Conservation (phyloP, 2,797 vertebrate species). For the Mus spretus region DNA sequence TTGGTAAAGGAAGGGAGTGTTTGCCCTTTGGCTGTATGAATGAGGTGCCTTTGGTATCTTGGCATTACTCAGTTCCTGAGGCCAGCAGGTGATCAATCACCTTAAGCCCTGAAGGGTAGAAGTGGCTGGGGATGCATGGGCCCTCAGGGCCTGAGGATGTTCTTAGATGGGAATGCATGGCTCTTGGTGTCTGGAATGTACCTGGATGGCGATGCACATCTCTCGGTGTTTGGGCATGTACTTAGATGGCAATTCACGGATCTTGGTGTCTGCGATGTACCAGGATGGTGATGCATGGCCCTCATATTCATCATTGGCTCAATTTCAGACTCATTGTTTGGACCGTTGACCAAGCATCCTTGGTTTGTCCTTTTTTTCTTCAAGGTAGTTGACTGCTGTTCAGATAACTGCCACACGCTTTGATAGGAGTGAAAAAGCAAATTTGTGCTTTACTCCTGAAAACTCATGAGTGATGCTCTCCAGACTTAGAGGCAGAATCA, state of each 20-base stretch:
- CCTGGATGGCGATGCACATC: neutral
- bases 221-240: neutral
- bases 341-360: no score
- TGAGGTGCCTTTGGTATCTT: neutral
- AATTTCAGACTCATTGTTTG: neutral
- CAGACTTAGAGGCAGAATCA: neutral
- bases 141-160: no score
- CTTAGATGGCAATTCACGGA: neutral
- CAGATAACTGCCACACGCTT: neutral
- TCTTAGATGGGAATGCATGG: neutral
- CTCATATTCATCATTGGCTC: neutral
- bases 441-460: neutral
- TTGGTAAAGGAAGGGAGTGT: neutral
- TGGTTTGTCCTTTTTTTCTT: neutral
- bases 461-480: neutral
- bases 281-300: neutral
- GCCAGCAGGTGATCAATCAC: neutral
- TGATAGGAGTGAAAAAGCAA: neutral
- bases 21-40: neutral
- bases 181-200: no score
- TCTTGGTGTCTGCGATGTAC: no score
- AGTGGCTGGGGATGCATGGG: neutral
- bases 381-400: neutral
- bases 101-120: neutral
- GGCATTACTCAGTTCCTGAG: neutral